phyloP scores from a whole-genome alignment of 2,888 invertebrate species.

The Globia sparganii region DNA sequence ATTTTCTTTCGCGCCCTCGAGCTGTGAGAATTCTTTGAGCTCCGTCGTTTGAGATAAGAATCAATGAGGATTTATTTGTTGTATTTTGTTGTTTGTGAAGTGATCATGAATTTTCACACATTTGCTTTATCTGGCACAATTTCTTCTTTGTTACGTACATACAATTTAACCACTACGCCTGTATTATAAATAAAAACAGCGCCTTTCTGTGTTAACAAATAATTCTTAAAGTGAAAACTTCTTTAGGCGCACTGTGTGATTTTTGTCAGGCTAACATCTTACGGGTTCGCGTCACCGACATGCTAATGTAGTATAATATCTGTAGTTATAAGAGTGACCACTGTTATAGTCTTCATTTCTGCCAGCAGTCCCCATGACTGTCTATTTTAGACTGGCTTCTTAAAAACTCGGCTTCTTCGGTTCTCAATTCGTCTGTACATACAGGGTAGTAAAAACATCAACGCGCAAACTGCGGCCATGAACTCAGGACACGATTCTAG shows the following conservation, averaged over 20 bases:
- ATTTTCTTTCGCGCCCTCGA: conserved; percentile 34
- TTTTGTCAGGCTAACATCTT: not conserved
- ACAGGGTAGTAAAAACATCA: too few species aligned
- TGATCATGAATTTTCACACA: conserved; percentile 15
- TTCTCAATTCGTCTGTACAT: too few species aligned
- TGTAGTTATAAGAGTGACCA: not conserved
- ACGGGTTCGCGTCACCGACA: not conserved
- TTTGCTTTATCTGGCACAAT: not conserved
- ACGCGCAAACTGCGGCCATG: too few species aligned
- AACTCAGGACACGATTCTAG: too few species aligned
- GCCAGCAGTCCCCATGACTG: not conserved
- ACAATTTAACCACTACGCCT: not conserved
- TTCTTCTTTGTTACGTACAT: not conserved
- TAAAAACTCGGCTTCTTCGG: too few species aligned
- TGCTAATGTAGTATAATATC: not conserved
- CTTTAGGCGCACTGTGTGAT: too few species aligned
- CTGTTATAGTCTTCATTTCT: not conserved
- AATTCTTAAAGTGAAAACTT: not conserved
- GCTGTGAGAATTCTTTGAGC: conserved; percentile 30
- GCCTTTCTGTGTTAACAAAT: not conserved
- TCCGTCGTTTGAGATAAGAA: conserved; percentile 14
- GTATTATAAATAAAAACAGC: not conserved
- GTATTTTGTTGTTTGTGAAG: conserved; percentile 16
- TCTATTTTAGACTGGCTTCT: not conserved
- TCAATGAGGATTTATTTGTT: conserved; percentile 23